Base-by-base conservation (phyloP, 2,113 vertebrate species). In the Hydrolagus affinis region DNA sequence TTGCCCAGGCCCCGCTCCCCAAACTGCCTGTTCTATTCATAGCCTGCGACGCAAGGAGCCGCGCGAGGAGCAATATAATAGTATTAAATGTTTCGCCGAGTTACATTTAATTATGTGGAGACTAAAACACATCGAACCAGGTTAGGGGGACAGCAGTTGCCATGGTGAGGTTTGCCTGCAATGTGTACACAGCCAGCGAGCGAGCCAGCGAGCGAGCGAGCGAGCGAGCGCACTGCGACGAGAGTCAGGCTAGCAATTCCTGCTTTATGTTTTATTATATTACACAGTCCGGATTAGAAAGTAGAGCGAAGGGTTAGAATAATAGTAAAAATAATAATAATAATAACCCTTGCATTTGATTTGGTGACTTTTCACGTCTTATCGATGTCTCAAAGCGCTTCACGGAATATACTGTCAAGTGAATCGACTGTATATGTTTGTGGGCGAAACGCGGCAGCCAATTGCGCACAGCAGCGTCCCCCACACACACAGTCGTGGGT, bases 101-200 rank as follows among this genome's bases (percentile, higher is more conserved):
- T 74, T 74, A 74, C 19, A 75, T 75, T 56, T 8, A 75, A 75
- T 44, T 75, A 75, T 75, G 73, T 75, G 12, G 11, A 75, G 73
- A 56, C 73, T 32, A 19, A 44, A n/a, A 4, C 32, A 75, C 21
- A 44, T 74, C 44, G 72, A 19, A 7, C 44, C 15, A 44, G 72
- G 15, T 69, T 74, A 74, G 17, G 44, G 28, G 44, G 44, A 10
- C 30, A 74, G 44, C 72, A 9, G 15, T 75, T 75, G 30, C 30
- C 73, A 75, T 56, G 17, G 30, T 75, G 30, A 75, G 21, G 66
- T 19, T 69, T 1, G 21, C 11, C n/a, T 1, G 66, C 66, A 69
- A 75, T 75, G 73, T 21, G 30, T 74, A 44, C 30, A 6, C 14
- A 15, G 72, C 44, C 19, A 74, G n/a, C n/a, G n/a, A n/a, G n/a